Evolutionary conservation across 2,888 invertebrate species (phyloP).

Genomic region (Scotopteryx bipunctaria): DNA sequence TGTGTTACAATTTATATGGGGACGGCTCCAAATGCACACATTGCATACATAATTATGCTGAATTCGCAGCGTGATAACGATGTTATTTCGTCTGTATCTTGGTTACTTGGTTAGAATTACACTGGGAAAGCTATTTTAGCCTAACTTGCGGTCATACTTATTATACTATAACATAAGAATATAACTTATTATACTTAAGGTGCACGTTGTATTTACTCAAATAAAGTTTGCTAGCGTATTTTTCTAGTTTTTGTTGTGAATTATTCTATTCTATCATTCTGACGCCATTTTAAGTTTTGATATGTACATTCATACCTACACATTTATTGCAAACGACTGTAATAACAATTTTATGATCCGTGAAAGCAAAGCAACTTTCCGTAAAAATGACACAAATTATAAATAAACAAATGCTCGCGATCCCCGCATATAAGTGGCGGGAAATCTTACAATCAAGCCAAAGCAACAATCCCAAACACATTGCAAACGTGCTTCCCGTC

Average conservation of each 20-base stretch:
- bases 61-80: background rate
- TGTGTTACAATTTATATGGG: constrained; percentile 1
- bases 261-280: no score
- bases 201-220: no score
- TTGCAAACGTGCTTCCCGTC: constrained; percentile 62
- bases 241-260: no score
- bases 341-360: constrained; percentile 9
- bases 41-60: constrained; percentile 2
- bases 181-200: no score
- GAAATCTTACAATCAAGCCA: constrained; percentile 59
- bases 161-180: no score
- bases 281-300: no score
- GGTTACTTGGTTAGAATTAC: background rate
- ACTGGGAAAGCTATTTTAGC: background rate
- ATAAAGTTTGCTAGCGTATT: no score
- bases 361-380: constrained; percentile 22
- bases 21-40: constrained; percentile 9
- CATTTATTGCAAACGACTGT: no score
- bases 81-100: constrained; percentile 5
- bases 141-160: no score
- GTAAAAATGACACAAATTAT: constrained; percentile 31
- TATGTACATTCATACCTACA: background rate
- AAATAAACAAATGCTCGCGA: constrained; percentile 50
- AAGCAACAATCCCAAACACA: constrained; percentile 57
- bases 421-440: constrained; percentile 70